Base-by-base conservation (phyloP, 2,888 invertebrate genomes). In the Caenorhabditis macrosperma region DNA sequence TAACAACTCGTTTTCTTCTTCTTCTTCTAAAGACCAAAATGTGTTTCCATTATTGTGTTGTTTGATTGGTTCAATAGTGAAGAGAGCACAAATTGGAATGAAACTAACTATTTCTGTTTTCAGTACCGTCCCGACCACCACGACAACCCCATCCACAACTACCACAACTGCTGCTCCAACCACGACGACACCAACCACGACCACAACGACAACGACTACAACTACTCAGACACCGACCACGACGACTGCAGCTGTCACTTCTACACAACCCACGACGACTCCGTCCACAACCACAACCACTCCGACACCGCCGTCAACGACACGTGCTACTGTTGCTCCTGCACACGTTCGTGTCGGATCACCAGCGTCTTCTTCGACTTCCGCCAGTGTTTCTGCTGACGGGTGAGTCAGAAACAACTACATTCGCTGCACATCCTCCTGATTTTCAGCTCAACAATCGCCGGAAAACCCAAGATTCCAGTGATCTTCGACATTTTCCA, bases 401-500 rank as follows among this genome's bases (percentile, higher is more conserved):
- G 69, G 77, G 61, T 68, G 15, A 48, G 20, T 9, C 15, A 10
- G 0, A 2, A 2, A 9, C 15, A 10, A 6, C 17, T 28, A 17
- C 17, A 17, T 28, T 10, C 17, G 10, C 30, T 28, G 5, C 24
- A 30, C 0, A 15, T 20, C 4, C 30, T n/a, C n/a, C 6, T 22
- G 12, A 55, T 55, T 50, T 66, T 46, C 52, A 64, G 64, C 5
- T 67, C 67, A n/a, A 78, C 64, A 0, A 24, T 81, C 1, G 81
- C 69, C 22, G 81, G 69, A 52, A 77, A 76, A 30, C 81, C 81
- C 33, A 81, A 79, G 59, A 67, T 67, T 12, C 86, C 88, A 24
- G 84, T 90, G n/a, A 81, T 83, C 46, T 90, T 90, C 77, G 90
- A 90, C 78, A 87, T 90, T 48, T 90, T 88, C 86, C 88, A 90